Percentiles rank a stretch among this genome's conserved stretches.
phyloP scores from a whole-genome alignment of 2,888 invertebrate species.

The Cerastis rubricosa region DNA sequence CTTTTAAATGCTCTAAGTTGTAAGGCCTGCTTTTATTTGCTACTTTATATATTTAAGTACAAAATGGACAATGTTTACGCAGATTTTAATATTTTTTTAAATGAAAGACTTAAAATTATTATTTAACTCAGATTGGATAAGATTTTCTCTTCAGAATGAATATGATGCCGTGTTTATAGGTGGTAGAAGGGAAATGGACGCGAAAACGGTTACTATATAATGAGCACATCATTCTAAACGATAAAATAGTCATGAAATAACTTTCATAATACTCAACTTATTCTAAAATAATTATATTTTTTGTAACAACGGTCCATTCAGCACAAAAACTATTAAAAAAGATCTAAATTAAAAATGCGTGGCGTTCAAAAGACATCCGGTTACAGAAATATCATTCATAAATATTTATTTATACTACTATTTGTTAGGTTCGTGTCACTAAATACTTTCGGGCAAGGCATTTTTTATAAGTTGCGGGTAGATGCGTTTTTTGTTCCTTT shows the following conservation, averaged over 20 bases:
- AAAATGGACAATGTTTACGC: slow-evolving; percentile 27
- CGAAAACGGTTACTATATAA: too few species aligned
- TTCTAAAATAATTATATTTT: background rate
- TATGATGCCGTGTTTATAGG: background rate
- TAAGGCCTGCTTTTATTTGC: slow-evolving; percentile 3
- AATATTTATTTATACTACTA: slow-evolving; percentile 22
- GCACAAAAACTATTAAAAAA: background rate
- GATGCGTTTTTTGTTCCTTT: slow-evolving; percentile 56
- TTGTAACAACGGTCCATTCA: slow-evolving; percentile 6
- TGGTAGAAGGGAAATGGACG: too few species aligned
- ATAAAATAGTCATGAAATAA: background rate
- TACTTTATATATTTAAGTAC: slow-evolving; percentile 13
- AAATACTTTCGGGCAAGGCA: slow-evolving; percentile 65
- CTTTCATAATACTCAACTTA: background rate
- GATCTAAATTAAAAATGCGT: slow-evolving; percentile 6
- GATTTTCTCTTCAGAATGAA: background rate
- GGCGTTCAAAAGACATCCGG: slow-evolving; percentile 51
- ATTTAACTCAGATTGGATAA: background rate
- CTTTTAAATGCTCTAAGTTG: background rate
- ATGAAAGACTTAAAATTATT: background rate
- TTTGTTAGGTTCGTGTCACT: slow-evolving; percentile 36
- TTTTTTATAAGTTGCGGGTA: slow-evolving; percentile 53
- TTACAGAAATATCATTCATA: slow-evolving; percentile 19
- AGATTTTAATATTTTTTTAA: too few species aligned
- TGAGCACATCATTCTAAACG: too few species aligned